Base-by-base conservation (phyloP, 2,888 invertebrate species). In the Tricholauxania praeusta region DNA sequence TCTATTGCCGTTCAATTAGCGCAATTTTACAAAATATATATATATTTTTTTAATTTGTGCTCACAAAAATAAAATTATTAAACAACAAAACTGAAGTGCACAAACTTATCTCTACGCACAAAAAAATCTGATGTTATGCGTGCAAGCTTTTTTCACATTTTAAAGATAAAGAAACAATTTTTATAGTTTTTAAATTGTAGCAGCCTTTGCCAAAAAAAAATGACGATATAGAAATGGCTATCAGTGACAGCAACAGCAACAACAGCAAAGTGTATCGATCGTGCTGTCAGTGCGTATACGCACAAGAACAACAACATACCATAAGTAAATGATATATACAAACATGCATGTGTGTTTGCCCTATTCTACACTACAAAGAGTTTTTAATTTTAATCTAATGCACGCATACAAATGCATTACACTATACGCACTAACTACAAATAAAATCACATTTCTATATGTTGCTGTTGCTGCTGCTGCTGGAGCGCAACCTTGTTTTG, bases 321-420 rank as follows among this genome's bases (percentile, higher is more conserved):
- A 39, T 10, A 39, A 39, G 8, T 39, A 39, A 7, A 10, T 39
- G 28, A 39, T 39, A 39, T 39, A 39, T 39, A 39, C 10, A 39
- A 10, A 7, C 1, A 7, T 52, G 53, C 15, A 17, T 1, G 14
- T 39, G 10, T 39, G 39, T 39, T 39, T 39, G 7, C 10, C 10
- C 39, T 10, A 39, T 39, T 8, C 10, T 10, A 39, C 39, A 39
- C 39, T 39, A 39, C 39, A 39, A 10, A 39, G 39, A 39, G 8
- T 10, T 17, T 15, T 17, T 22, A 51, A 49, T 64, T 51, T 28
- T 28, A 57, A 28, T 64, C n/a, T 28, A 64, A 51, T 51, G 49
- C 64, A 64, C 64, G 64, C 64, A 64, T 51, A 64, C 64, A 49
- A 64, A 51, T 64, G 64, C 64, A 64, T 22, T 52, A 28, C 51